phyloP scores from a whole-genome alignment of 1,140 invertebrate species.

The Choristoneura fumiferana region DNA sequence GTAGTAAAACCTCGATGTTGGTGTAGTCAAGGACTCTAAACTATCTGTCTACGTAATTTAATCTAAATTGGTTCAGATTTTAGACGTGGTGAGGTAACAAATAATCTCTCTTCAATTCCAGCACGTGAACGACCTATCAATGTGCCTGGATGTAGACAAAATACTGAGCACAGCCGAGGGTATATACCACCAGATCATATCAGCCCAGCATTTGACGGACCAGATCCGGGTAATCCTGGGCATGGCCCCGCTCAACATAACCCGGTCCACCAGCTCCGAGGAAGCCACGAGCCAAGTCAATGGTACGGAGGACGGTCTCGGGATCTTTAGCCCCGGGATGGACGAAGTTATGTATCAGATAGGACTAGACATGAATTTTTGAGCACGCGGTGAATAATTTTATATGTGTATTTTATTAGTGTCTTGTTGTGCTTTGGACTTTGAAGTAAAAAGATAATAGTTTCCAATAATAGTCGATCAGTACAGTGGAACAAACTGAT shows the following conservation, averaged over 20 bases:
- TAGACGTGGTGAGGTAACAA: too few species aligned
- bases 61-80: too few species aligned
- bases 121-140: slow-evolving; percentile 96
- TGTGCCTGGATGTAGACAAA: slow-evolving; percentile 88
- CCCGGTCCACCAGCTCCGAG: slow-evolving; percentile 34
- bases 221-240: slow-evolving; percentile 84
- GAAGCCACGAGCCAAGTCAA: slow-evolving; percentile 27
- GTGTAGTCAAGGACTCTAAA: too few species aligned
- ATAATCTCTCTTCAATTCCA: slow-evolving; percentile 69
- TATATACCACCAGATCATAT: slow-evolving; percentile 91
- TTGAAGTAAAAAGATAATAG: background rate
- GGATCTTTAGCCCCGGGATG: slow-evolving; percentile 34
- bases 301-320: slow-evolving; percentile 20
- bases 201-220: slow-evolving; percentile 83
- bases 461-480: too few species aligned
- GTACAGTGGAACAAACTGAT: too few species aligned
- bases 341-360: slow-evolving; percentile 78
- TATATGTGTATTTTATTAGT: slow-evolving; percentile 30
- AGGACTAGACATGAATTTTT: slow-evolving; percentile 76
- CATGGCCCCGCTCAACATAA: slow-evolving; percentile 56
- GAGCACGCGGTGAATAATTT: slow-evolving; percentile 45
- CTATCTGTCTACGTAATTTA: too few species aligned
- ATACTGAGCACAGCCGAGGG: slow-evolving; percentile 92
- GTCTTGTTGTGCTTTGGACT: slow-evolving; percentile 30
- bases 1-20: too few species aligned